Conservation (phyloP, 1,140 invertebrate genomes). For the Drosophila kurseongensis region DNA sequence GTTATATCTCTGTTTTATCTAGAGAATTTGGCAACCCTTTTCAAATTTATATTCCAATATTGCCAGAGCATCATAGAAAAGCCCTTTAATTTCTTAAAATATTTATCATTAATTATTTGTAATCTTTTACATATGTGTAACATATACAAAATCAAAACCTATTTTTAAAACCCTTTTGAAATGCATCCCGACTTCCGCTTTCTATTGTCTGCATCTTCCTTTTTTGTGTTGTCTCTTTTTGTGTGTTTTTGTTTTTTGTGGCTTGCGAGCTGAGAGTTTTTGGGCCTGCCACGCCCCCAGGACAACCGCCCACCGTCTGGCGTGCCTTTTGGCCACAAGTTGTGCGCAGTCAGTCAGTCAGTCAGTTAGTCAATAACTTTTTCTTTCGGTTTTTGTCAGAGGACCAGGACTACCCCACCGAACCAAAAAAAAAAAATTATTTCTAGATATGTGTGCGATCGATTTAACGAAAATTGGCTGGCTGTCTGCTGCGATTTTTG, state of each 20-base stretch:
- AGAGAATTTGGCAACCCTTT: too few relatives aligned
- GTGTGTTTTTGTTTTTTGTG: constrained; percentile 2
- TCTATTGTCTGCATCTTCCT: background rate
- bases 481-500: constrained; percentile 58
- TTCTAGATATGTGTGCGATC: constrained; percentile 44
- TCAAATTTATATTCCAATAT: too few relatives aligned
- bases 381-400: constrained; percentile 43
- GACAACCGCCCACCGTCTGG: constrained; percentile 1
- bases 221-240: background rate
- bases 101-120: too few relatives aligned
- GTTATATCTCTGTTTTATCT: too few relatives aligned
- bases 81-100: too few relatives aligned
- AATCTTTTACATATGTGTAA: too few relatives aligned
- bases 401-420: background rate
- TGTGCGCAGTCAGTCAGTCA: constrained; percentile 33
- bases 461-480: constrained; percentile 70
- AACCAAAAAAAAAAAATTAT: background rate
- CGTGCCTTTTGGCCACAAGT: constrained; percentile 60
- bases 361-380: constrained; percentile 37
- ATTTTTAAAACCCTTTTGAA: background rate
- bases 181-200: background rate
- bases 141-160: too few relatives aligned
- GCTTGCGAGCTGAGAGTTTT: constrained; percentile 13
- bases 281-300: constrained; percentile 12
- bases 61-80: too few relatives aligned